Conservation (phyloP, 2,113 vertebrate genomes). For the Tachysurus vachellii region DNA sequence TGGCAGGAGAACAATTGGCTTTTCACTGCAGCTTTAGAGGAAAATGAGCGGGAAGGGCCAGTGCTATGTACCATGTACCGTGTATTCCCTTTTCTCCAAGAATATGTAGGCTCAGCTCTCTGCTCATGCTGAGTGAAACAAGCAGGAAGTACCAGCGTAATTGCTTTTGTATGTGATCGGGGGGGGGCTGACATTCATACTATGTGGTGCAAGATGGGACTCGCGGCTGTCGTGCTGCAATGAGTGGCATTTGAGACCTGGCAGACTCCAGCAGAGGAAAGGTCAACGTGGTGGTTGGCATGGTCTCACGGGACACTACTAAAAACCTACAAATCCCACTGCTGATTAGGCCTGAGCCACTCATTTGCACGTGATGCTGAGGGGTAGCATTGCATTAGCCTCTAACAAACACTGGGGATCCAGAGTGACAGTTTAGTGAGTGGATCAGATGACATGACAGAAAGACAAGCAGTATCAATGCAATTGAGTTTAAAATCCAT, state of each 20-base stretch:
- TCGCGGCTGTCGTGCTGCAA: conserved; percentile 41
- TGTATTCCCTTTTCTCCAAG: conserved; percentile 68
- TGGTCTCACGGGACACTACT: conserved; percentile 57
- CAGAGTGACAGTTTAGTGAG: background rate
- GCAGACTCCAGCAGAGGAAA: conserved; percentile 54
- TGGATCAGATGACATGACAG: conserved; percentile 6
- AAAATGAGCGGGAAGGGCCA: conserved; percentile 55
- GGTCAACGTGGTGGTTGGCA: conserved; percentile 64
- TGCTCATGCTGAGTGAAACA: conserved; percentile 18
- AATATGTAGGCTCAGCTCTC: conserved; percentile 60
- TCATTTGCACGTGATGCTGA: conserved; percentile 25
- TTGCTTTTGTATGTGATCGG: conserved; percentile 49
- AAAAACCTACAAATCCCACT: conserved; percentile 41
- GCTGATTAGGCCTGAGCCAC: conserved; percentile 25
- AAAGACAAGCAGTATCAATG: background rate
- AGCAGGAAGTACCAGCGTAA: conserved; percentile 40
- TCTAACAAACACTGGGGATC: conserved; percentile 5
- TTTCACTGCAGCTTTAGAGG: conserved; percentile 57
- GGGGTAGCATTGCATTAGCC: conserved; percentile 17
- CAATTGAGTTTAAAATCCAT: conserved; percentile 9
- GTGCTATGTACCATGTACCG: conserved; percentile 68
- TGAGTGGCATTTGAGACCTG: conserved; percentile 62
- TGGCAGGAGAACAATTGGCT: conserved; percentile 67
- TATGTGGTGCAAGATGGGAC: conserved; percentile 50
- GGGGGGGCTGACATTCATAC: conserved; percentile 60